Conservation (phyloP, 2,888 invertebrate genomes). For the Caenorhabditis sp. region DNA sequence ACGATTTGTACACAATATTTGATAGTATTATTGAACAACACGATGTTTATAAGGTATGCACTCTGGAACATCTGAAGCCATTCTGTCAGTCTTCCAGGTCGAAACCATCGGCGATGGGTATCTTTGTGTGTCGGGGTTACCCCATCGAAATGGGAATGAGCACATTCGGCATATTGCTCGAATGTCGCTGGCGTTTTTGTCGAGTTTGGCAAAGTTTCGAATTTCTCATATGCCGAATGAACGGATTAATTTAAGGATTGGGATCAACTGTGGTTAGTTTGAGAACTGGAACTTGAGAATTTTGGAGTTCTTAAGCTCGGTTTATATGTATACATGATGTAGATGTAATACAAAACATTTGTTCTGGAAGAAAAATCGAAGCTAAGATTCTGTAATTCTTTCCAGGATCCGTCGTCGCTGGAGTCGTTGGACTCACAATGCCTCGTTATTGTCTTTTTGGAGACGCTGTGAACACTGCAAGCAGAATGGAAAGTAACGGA, state of each 20-base stretch:
- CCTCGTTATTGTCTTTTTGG: constrained; percentile 79
- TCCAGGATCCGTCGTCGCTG: constrained; percentile 72
- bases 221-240: constrained; percentile 79
- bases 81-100: constrained; percentile 70
- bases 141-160: constrained; percentile 72
- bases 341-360: too few relatives aligned
- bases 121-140: constrained; percentile 72
- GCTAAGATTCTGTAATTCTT: background rate
- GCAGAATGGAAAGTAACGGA: constrained; percentile 79
- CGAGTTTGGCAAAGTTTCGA: constrained; percentile 69
- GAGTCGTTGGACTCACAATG: constrained; percentile 77
- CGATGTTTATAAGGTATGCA: constrained; percentile 81
- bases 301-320: too few relatives aligned
- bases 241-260: constrained; percentile 75
- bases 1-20: constrained; percentile 80
- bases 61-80: background rate
- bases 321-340: too few relatives aligned
- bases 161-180: constrained; percentile 74
- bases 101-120: constrained; percentile 76
- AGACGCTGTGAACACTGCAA: constrained; percentile 81
- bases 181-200: constrained; percentile 75
- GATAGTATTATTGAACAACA: constrained; percentile 81
- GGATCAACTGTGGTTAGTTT: constrained; percentile 68
- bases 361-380: too few relatives aligned
- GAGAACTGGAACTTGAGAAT: background rate